phyloP scores from a whole-genome alignment of 2,888 invertebrate genomes.

The Xanthostigma xanthostigma region DNA sequence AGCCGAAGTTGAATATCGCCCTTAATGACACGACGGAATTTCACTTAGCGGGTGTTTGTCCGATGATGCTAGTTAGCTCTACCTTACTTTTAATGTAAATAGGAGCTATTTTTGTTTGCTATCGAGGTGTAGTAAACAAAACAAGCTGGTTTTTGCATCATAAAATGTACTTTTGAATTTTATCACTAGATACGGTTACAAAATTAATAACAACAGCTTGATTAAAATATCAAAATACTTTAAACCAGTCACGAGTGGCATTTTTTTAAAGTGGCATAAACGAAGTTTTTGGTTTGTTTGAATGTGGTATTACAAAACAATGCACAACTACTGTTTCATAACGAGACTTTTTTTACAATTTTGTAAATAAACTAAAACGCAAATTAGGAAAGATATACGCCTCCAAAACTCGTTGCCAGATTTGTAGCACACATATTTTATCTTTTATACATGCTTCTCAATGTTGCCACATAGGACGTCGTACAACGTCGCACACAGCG shows the following conservation, averaged over 20 bases:
- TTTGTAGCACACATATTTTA: conserved; percentile 9
- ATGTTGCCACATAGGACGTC: conserved; percentile 26
- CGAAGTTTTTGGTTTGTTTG: too few relatives aligned
- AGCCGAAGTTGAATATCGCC: conserved; percentile 31
- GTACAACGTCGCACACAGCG: conserved; percentile 28
- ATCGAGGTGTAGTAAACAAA: background rate
- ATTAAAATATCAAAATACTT: too few relatives aligned
- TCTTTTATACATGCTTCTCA: conserved; percentile 27
- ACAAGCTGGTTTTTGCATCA: conserved; percentile 1
- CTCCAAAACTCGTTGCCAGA: conserved; percentile 6
- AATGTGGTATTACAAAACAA: too few relatives aligned
- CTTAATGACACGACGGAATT: conserved; percentile 23
- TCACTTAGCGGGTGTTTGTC: background rate
- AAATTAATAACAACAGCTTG: too few relatives aligned
- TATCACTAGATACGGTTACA: too few relatives aligned
- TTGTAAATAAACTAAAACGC: background rate
- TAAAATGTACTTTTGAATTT: background rate
- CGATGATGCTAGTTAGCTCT: too few relatives aligned
- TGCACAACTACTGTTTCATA: background rate
- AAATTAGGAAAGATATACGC: conserved; percentile 1
- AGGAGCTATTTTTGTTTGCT: background rate
- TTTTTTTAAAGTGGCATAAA: too few relatives aligned
- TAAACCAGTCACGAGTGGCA: too few relatives aligned
- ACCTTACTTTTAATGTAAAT: background rate
- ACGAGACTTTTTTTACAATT: background rate